These are phyloP conservation scores for Etheostoma perlongum DNA, from an alignment of 2,797 vertebrate genomes.

Conservation along the genomic window DNA sequence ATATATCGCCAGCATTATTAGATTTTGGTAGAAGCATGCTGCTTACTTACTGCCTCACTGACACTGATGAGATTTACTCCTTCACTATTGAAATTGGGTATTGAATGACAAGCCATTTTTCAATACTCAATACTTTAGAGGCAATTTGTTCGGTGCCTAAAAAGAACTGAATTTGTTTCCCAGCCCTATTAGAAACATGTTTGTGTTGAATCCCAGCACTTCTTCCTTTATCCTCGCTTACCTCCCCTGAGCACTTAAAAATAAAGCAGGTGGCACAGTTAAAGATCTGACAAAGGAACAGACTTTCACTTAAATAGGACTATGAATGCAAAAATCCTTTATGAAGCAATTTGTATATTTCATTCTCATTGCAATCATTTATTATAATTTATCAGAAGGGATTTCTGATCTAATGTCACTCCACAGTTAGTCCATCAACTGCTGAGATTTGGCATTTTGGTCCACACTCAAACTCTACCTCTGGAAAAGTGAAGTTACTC, in stretches of 20 bases:
- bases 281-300: neutral
- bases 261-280: neutral
- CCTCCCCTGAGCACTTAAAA: neutral
- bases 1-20: no score
- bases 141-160: no score
- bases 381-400: conserved; percentile 41
- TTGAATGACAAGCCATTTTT: no score
- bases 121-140: no score
- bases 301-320: neutral
- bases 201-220: neutral
- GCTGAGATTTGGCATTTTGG: conserved; percentile 61
- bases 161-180: no score
- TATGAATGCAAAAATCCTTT: neutral
- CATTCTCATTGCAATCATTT: neutral
- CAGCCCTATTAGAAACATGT: neutral
- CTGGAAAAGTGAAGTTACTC: neutral
- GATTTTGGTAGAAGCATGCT: no score
- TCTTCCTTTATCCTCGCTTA: neutral
- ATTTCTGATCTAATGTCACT: conserved; percentile 60
- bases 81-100: no score
- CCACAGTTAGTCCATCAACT: conserved; percentile 39
- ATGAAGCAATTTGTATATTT: neutral
- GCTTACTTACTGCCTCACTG: no score
- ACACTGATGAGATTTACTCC: no score
- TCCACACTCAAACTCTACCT: conserved; percentile 7